Evolutionary conservation across 2,888 invertebrate genomes (phyloP).

Genomic region (Agrotis segetum): DNA sequence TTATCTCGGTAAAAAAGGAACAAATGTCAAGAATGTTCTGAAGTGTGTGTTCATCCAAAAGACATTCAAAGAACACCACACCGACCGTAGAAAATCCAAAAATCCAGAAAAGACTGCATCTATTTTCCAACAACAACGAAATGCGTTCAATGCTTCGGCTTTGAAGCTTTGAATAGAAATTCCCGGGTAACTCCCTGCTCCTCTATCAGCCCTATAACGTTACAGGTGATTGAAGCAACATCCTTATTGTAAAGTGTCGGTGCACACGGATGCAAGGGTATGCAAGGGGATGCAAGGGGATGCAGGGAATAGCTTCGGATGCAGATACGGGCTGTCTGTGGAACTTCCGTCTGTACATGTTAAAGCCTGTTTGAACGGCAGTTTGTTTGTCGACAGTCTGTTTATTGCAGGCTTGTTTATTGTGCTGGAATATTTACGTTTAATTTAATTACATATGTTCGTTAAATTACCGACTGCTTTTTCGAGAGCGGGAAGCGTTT

Average conservation of each 20-base stretch:
- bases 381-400: constrained; percentile 36
- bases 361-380: constrained; percentile 29
- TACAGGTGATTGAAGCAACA: constrained; percentile 51
- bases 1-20: no score
- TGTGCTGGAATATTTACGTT: constrained; percentile 7
- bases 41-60: no score
- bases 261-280: constrained; percentile 22
- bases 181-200: constrained; percentile 10
- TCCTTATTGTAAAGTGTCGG: constrained; percentile 45
- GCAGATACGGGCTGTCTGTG: constrained; percentile 60
- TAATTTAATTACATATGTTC: background rate
- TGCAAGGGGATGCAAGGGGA: constrained; percentile 21
- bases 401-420: constrained; percentile 20
- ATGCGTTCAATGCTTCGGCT: background rate
- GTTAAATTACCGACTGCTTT: background rate
- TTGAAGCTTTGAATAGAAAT: constrained; percentile 34
- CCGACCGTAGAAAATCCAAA: background rate
- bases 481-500: background rate
- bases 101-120: background rate
- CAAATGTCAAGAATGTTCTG: no score
- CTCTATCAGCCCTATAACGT: constrained; percentile 20
- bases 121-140: background rate
- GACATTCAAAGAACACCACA: no score
- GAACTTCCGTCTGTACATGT: constrained; percentile 47
- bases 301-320: constrained; percentile 58